Evolutionary conservation across 2,113 vertebrate species (phyloP).

Genomic region (Gallinago paraguaiae): DNA sequence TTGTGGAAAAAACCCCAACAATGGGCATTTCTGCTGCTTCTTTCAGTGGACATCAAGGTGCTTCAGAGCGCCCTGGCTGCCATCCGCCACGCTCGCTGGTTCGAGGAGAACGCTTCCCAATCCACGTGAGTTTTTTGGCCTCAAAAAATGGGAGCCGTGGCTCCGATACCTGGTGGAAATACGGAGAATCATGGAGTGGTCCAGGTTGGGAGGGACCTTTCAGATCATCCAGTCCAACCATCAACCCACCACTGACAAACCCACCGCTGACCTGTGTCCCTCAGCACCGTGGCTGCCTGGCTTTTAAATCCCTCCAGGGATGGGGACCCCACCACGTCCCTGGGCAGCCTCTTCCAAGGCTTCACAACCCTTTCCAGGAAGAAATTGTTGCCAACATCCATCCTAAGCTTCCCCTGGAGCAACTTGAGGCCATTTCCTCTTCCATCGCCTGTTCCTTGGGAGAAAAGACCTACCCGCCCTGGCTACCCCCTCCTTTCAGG

Average conservation of each 20-base stretch:
- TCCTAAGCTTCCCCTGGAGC: no score
- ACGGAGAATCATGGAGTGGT: not conserved
- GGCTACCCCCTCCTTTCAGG: no score
- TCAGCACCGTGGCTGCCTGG: not conserved
- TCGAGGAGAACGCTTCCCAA: conserved; percentile 97
- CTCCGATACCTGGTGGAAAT: accelerated
- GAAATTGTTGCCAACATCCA: no score
- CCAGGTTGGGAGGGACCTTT: not conserved
- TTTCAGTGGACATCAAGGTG: conserved; percentile 96
- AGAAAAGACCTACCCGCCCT: no score
- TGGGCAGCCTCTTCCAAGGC: not conserved
- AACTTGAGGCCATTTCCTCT: no score
- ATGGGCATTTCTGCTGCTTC: not conserved
- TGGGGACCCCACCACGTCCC: not conserved
- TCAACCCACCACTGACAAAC: not conserved
- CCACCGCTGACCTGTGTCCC: not conserved
- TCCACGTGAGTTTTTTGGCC: conserved; percentile 84
- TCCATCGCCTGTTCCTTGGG: no score
- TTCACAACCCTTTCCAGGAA: not conserved
- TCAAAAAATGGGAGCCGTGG: accelerated
- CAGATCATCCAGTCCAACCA: not conserved
- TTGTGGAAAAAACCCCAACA: not conserved
- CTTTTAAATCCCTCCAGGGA: not conserved
- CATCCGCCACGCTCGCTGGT: conserved; percentile 96
- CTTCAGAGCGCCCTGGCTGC: conserved; percentile 95